Conservation (phyloP, 2,797 vertebrate genomes). For the Intellagama lesueurii region DNA sequence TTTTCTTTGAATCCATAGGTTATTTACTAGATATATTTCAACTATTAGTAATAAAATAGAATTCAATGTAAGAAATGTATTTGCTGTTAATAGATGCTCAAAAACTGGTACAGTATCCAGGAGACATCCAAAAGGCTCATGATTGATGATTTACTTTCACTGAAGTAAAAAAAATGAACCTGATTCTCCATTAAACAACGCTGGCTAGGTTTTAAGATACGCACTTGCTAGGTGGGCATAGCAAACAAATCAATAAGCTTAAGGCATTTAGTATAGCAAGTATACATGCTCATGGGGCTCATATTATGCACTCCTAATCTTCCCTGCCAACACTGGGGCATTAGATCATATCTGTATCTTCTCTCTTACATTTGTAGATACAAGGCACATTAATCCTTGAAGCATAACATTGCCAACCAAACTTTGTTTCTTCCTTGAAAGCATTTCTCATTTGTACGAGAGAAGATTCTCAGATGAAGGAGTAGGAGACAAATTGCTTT, state of each 20-base stretch:
- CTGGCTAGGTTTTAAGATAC: not conserved
- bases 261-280: not conserved
- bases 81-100: not conserved
- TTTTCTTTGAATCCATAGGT: constrained; percentile 5
- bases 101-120: not conserved
- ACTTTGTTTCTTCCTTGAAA: constrained; percentile 5
- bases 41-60: not conserved
- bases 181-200: not conserved
- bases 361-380: not conserved
- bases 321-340: not conserved
- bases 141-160: not conserved
- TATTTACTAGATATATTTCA: constrained; percentile 15
- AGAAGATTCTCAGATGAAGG: not conserved
- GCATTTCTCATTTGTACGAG: not conserved
- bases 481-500: not conserved
- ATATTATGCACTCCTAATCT: not conserved
- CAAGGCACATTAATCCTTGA: not conserved
- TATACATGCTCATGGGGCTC: not conserved
- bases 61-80: not conserved
- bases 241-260: rapidly evolving
- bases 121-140: not conserved
- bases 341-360: constrained; percentile 9
- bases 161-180: not conserved
- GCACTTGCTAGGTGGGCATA: rapidly evolving
- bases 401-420: not conserved